Evolutionary conservation across 2,888 invertebrate genomes (phyloP), one percentile per base, ranked within the genome.

Genomic region (Phalera bucephala): DNA sequence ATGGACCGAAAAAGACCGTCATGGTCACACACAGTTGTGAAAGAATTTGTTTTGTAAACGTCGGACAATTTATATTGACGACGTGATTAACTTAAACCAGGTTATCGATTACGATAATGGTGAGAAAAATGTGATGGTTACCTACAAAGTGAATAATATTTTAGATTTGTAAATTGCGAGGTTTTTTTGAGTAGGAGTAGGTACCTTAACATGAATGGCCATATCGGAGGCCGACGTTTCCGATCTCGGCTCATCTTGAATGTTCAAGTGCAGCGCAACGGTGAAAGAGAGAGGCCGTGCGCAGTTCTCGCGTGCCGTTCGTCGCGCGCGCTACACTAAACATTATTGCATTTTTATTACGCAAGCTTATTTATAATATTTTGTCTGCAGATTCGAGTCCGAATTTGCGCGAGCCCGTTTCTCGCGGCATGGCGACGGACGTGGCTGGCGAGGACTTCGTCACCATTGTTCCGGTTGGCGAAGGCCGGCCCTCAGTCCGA

Each of bases 401-500:
- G 69, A 72, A 70, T 77, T 57, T 52, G 57, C 63, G 65, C 67
- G 59, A 59, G 73, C 69, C 73, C 73, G 76, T 77, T 69, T 60
- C 57, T 67, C 82, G 74, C 83, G 86, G 80, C 49, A 88, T 88
- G 88, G 88, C 88, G 83, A 77, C 86, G 62, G 82, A 81, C 64
- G 73, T 67, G 64, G 71, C 70, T 66, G 82, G 64, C 41, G 90
- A 90, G 52, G 91, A 91, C 68, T 92, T 91, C 63, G 91, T 92
- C 60, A 92, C 91, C 45, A 91, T 92, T 51, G 91, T 92, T 48
- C 89, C 91, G 55, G 91, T 91, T 47, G 92, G 91, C 54, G 87
- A 87, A 50, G 79, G 69, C 51, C 64, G 91, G 77, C 79, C 76
- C 45, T 54, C 71, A 42, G 50, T 63, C 21, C 64, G 61, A 38